Conservation (phyloP, 2,113 vertebrate genomes). For the Erythrocebus patas region DNA sequence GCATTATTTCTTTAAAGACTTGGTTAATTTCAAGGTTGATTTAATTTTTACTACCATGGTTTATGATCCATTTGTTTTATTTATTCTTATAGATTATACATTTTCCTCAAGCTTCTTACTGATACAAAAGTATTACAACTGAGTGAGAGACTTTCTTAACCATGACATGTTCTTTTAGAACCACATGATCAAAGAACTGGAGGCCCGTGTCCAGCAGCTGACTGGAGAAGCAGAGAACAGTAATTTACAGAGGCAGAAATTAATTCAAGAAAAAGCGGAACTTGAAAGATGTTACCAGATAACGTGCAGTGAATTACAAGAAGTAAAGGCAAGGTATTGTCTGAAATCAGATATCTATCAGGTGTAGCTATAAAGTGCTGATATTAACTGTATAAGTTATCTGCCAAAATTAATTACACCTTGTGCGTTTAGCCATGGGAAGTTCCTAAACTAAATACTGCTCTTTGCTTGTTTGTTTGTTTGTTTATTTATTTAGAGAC, state of each 20-base stretch:
- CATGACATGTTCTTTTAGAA: slow-evolving; percentile 83
- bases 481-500: background rate
- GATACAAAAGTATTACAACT: background rate
- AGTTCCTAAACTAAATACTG: background rate
- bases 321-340: slow-evolving; percentile 88
- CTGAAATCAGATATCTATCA: background rate
- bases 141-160: slow-evolving; percentile 57
- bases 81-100: slow-evolving; percentile 59
- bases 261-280: slow-evolving; percentile 91
- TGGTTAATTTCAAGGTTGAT: slow-evolving; percentile 16
- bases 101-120: slow-evolving; percentile 65
- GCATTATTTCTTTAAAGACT: background rate
- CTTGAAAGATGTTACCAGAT: slow-evolving; percentile 87
- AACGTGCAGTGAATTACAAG: slow-evolving; percentile 87
- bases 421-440: background rate
- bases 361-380: background rate
- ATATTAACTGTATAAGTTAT: background rate
- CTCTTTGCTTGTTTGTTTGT: background rate
- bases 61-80: slow-evolving; percentile 57
- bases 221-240: slow-evolving; percentile 91
- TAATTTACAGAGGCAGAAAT: slow-evolving; percentile 86
- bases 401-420: background rate
- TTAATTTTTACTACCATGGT: slow-evolving; percentile 31
- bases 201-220: slow-evolving; percentile 91
- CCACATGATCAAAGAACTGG: slow-evolving; percentile 88